Conservation (phyloP, 2,113 vertebrate species). For the Odontophorus gujanensis region DNA sequence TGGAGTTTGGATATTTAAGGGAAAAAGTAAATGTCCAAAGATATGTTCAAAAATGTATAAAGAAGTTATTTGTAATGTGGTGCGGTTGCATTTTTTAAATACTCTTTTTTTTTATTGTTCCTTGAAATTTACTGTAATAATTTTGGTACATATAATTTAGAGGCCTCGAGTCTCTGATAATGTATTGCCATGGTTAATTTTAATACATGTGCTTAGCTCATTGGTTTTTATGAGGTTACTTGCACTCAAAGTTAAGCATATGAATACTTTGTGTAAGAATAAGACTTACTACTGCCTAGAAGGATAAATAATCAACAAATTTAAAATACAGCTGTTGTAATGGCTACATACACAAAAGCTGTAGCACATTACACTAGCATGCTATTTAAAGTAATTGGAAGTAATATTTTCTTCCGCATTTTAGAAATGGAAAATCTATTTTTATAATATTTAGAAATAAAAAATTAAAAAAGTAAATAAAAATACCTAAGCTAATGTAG, state of each 20-base stretch:
- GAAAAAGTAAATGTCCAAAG: background rate
- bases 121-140: background rate
- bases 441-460: background rate
- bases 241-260: background rate
- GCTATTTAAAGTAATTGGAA: background rate
- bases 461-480: background rate
- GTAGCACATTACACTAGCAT: accelerated
- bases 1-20: background rate
- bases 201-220: constrained; percentile 33
- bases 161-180: background rate
- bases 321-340: background rate
- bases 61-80: background rate
- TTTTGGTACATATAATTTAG: background rate
- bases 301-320: background rate
- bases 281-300: background rate
- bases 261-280: constrained; percentile 18
- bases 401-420: background rate
- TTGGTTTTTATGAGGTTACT: constrained; percentile 48
- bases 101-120: background rate
- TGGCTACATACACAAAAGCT: background rate
- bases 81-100: background rate
- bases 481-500: background rate
- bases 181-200: constrained; percentile 34
- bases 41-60: background rate
- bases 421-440: background rate